Conservation (phyloP, 2,888 invertebrate species). For the Plebejus melissa region DNA sequence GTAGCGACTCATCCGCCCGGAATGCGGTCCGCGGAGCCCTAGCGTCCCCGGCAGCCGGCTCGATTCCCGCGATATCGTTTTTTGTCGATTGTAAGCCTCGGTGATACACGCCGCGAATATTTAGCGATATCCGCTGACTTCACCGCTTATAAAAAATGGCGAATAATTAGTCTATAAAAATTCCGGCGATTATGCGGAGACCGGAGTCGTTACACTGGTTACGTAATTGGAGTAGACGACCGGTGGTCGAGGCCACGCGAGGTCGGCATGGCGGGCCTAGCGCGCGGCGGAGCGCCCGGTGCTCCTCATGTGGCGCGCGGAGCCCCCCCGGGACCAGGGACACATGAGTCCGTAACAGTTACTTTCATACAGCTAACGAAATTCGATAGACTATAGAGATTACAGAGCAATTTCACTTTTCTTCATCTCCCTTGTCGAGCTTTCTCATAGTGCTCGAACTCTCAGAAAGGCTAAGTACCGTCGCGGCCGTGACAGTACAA, state of each 20-base stretch:
- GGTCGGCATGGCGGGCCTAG: slow-evolving; percentile 42
- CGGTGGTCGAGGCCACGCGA: slow-evolving; percentile 68
- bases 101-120: slow-evolving; percentile 78
- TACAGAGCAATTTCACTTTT: neutral
- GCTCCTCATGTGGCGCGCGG: slow-evolving; percentile 1
- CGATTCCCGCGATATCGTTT: slow-evolving; percentile 41
- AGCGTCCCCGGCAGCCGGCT: neutral
- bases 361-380: neutral
- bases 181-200: slow-evolving; percentile 73
- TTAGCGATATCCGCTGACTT: slow-evolving; percentile 79
- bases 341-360: neutral
- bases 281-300: slow-evolving; percentile 21
- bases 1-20: slow-evolving; percentile 61
- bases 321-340: neutral
- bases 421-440: neutral
- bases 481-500: neutral
- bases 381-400: neutral
- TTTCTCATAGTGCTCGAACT: neutral
- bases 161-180: slow-evolving; percentile 79
- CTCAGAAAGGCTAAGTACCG: neutral
- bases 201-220: slow-evolving; percentile 72
- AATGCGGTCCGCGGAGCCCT: slow-evolving; percentile 52
- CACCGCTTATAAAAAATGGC: slow-evolving; percentile 73
- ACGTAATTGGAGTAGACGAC: slow-evolving; percentile 78
- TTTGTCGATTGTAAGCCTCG: slow-evolving; percentile 73